Conservation (phyloP, 2,888 invertebrate species). For the Ormyrus labotus region DNA sequence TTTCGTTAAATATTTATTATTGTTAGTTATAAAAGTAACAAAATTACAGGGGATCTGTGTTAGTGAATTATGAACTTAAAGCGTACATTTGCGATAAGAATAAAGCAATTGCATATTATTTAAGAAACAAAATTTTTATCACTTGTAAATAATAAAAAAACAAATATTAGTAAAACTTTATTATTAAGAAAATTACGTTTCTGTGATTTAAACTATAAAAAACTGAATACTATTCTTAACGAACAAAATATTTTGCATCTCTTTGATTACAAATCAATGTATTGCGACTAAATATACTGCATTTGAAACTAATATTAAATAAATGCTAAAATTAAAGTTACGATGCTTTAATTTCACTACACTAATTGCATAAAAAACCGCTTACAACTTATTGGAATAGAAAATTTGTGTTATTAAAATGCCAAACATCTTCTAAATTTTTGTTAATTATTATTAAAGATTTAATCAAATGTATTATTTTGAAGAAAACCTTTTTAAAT, state of each 20-base stretch:
- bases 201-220: conserved; percentile 37
- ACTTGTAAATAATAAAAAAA: conserved; percentile 35
- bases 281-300: conserved; percentile 4
- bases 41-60: conserved; percentile 38
- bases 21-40: not conserved
- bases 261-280: not conserved
- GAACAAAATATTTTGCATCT: not conserved
- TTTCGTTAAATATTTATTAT: not conserved
- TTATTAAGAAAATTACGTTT: conserved; percentile 34
- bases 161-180: not conserved
- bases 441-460: not conserved
- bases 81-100: conserved; percentile 19
- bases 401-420: conserved; percentile 10
- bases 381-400: not conserved
- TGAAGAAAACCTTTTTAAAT: too few species aligned
- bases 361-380: not conserved
- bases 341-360: not conserved
- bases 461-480: too few species aligned
- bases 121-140: conserved; percentile 9
- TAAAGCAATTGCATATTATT: conserved; percentile 12
- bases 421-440: conserved; percentile 9
- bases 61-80: conserved; percentile 46
- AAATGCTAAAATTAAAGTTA: conserved; percentile 2
- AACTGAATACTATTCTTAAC: conserved; percentile 18
- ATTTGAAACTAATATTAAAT: conserved; percentile 13